Base-by-base conservation (phyloP, 2,113 vertebrate genomes). In the Halichoerus grypus region DNA sequence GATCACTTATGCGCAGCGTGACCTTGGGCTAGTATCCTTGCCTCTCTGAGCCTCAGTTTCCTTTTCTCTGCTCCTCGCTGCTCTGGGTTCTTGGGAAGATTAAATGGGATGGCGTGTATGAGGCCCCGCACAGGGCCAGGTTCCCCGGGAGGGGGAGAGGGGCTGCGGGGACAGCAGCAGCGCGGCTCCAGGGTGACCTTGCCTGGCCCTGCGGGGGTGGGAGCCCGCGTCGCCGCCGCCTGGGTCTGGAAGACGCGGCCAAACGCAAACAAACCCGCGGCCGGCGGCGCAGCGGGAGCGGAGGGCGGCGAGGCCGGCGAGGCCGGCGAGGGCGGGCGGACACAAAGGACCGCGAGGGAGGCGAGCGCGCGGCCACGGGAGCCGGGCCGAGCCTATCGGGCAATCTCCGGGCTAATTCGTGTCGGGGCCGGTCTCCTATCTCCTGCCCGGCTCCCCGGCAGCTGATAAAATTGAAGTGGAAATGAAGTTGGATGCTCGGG, bases 381-480 rank as follows among this genome's bases (percentile, higher is more conserved):
- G 98, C 98, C 99, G 98, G 99, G 99, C 99, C 98, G 97, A 98
- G 99, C 99, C 98, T 99, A 99, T 99, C 99, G 99, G 99, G 99
- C 99, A 98, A 99, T 99, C 99, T 99, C 99, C 98, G 98, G 99
- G 99, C 99, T 99, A 99, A 99, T 99, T 99, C 99, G 98, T 99
- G 99, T 99, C 99, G 99, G 99, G 98, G 99, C 99, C 99, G 99
- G 99, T 99, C 99, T 99, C 99, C 99, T 99, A 99, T 99, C 99
- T 99, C 99, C 99, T 98, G 99, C 98, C 99, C n/a, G 98, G 99
- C 99, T 99, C 98, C 98, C 99, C 98, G 98, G 99, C 99, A 99
- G 99, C 99, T 99, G 99, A 99, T 99, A 99, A 99, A 99, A 99
- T 99, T 99, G 99, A 99, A 99, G 99, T 99, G 99, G 99, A 99